Conservation (phyloP, 2,797 vertebrate genomes). For the Rhincodon typus region DNA sequence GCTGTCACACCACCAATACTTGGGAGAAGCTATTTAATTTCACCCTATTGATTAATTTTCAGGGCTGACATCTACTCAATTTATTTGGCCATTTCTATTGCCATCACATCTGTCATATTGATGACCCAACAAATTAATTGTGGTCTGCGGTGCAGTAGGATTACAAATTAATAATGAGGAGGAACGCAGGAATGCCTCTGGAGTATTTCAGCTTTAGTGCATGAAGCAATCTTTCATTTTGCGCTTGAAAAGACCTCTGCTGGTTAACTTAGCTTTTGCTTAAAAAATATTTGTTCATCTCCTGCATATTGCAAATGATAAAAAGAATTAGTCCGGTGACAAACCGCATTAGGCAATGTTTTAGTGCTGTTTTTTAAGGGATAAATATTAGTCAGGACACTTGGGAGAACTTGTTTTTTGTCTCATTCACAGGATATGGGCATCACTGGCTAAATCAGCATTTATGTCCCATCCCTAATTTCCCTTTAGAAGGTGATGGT, state of each 20-base stretch:
- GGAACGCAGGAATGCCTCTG: background rate
- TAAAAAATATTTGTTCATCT: background rate
- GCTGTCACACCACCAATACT: slow-evolving; percentile 3
- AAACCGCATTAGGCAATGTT: no score
- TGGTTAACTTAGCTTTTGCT: background rate
- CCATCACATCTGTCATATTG: background rate
- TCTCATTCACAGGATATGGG: no score
- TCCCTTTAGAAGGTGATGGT: no score
- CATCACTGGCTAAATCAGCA: no score
- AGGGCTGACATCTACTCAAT: slow-evolving; percentile 7
- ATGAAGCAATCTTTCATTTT: slow-evolving; percentile 4
- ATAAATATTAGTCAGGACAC: background rate
- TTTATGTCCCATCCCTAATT: no score
- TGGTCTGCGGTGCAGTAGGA: background rate
- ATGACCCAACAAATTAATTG: slow-evolving; percentile 26
- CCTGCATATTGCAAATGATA: background rate
- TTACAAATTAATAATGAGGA: slow-evolving; percentile 16
- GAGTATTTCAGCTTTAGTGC: background rate
- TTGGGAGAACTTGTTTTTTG: background rate
- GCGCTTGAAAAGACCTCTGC: background rate
- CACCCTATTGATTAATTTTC: slow-evolving; percentile 26
- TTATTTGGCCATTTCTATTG: slow-evolving; percentile 20
- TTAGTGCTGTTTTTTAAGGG: background rate
- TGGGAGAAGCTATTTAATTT: slow-evolving; percentile 20
- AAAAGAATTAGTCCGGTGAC: no score